Evolutionary conservation across 1,140 invertebrate genomes (phyloP), one percentile per base, ranked within the genome.

Genomic region (Pseudomyrmex concolor): DNA sequence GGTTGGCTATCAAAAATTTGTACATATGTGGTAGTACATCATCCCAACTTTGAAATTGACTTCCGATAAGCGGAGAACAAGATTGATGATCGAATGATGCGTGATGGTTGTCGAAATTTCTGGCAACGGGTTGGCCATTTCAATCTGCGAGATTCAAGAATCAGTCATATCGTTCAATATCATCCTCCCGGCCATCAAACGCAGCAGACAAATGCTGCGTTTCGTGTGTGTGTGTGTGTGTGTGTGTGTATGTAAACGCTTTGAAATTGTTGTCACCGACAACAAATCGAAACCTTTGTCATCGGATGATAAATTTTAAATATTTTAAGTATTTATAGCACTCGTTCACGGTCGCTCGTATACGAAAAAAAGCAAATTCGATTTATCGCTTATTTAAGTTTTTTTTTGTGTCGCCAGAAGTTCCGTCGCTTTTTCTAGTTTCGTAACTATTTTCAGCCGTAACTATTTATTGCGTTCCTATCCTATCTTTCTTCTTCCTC

Each of bases 71-170:
- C 86, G 86, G 43, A 54, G 54, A 22, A 71, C 59, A 85, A 87
- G 83, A 88, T 88, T 85, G 86, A 88, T 88, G 87, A 87, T 87
- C 76, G 86, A 88, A 88, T 88, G 87, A 87, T 87, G 80, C 62
- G 60, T 60, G 83, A 73, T 85, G 83, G 57, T 78, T 77, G 67
- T 88, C 77, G 83, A 88, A 87, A 87, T 78, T 71, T 73, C 83
- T 57, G 86, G 60, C 83, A 88, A 74, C 64, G 64, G 34, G 64
- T 84, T 50, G 72, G 68, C 86, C 80, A 80, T 89, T 88, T 88
- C 78, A 89, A 89, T 86, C 72, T 83, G 70, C 63, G 73, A 84
- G 85, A 88, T 83, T 83, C 84, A 85, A 88, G 78, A 78, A 51
- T 83, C 86, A 77, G 74, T 78, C 57, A 74, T 73, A 81, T 83